Evolutionary conservation across 2,888 invertebrate genomes (phyloP).

Genomic region (Leucophenga maculata): DNA sequence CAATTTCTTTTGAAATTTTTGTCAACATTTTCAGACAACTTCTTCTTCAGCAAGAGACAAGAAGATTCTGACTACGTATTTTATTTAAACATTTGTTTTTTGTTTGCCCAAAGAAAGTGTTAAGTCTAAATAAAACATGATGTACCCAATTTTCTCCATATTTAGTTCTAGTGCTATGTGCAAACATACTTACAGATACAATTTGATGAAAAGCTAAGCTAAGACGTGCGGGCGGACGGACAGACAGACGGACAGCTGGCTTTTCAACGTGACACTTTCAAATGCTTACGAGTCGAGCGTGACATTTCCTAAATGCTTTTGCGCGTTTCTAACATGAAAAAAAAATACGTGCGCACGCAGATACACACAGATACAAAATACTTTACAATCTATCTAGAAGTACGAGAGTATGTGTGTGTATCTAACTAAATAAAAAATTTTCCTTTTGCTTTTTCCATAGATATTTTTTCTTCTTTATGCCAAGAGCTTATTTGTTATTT

Average conservation of each 20-base stretch:
- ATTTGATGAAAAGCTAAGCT: not conserved
- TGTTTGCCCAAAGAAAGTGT: slow-evolving; percentile 51
- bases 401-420: not conserved
- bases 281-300: slow-evolving; percentile 55
- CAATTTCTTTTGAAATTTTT: not conserved
- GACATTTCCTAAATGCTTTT: slow-evolving; percentile 41
- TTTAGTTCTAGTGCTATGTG: slow-evolving; percentile 55
- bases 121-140: slow-evolving; percentile 57
- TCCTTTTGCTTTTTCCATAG: not conserved
- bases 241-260: not conserved
- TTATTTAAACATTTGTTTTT: not conserved
- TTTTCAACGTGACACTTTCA: slow-evolving; percentile 63
- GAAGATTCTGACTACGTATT: not conserved
- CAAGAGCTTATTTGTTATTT: slow-evolving; percentile 58
- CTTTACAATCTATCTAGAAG: not conserved
- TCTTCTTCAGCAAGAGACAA: not conserved
- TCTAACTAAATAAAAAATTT: slow-evolving; percentile 18
- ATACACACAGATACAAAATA: not conserved
- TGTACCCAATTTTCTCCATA: slow-evolving; percentile 65
- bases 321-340: slow-evolving; percentile 3
- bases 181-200: slow-evolving; percentile 8
- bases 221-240: not conserved
- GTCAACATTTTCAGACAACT: too few species aligned
- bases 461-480: slow-evolving; percentile 46
- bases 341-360: not conserved